Conservation (phyloP, 2,113 vertebrate genomes). For the Oplegnathus fasciatus region DNA sequence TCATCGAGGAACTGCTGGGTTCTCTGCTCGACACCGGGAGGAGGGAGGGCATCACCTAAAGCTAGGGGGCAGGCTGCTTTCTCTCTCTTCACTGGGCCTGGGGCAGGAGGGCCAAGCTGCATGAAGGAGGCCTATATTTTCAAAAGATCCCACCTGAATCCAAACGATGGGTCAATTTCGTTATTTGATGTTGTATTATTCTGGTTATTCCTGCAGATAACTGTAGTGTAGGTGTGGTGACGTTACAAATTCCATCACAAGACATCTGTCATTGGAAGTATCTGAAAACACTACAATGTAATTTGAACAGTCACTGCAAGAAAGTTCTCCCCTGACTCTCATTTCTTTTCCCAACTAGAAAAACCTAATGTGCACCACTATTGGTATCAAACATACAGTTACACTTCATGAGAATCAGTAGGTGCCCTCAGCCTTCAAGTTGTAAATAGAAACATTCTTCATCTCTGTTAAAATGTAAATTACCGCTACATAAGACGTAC, state of each 20-base stretch:
- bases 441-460: not conserved
- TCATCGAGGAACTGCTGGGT: conserved; percentile 50
- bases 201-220: not conserved
- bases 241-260: conserved; percentile 10
- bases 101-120: conserved; percentile 18
- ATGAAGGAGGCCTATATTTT: conserved; percentile 8
- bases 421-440: not conserved
- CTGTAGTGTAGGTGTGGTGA: not conserved
- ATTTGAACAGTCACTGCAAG: not conserved
- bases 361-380: not conserved
- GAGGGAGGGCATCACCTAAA: conserved; percentile 31
- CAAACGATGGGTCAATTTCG: not conserved
- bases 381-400: not conserved
- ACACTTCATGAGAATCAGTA: not conserved
- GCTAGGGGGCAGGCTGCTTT: conserved; percentile 23
- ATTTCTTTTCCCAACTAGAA: not conserved
- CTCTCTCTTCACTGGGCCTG: conserved; percentile 27
- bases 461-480: not conserved
- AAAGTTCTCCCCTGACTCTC: not conserved
- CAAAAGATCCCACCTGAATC: conserved; percentile 29
- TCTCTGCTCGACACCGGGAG: conserved; percentile 15
- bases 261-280: not conserved
- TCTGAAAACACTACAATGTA: not conserved
- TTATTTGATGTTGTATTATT: not conserved
- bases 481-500: not conserved